These are phyloP conservation scores for Siniperca scherzeri DNA, from an alignment of 2,797 vertebrate genomes.

Conservation along the genomic window DNA sequence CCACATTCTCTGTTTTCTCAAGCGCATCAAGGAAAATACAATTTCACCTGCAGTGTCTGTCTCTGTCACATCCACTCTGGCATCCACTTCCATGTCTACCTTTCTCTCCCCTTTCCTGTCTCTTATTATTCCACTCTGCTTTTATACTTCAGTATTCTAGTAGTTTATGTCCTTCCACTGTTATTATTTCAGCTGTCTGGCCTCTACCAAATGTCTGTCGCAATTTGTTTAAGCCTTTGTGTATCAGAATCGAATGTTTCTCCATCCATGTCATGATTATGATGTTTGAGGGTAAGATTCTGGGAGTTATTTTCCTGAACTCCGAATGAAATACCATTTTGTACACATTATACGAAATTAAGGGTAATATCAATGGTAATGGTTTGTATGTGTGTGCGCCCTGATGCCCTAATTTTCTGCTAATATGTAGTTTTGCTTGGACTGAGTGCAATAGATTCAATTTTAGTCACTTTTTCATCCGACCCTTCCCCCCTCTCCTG, in stretches of 20 bases:
- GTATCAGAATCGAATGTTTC: background rate
- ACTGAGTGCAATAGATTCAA: slow-evolving; percentile 5
- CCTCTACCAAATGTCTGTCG: background rate
- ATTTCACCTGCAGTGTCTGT: slow-evolving; percentile 65
- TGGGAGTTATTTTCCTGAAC: background rate
- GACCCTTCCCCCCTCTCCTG: slow-evolving; percentile 11
- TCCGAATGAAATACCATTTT: background rate
- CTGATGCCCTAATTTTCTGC: slow-evolving; percentile 1
- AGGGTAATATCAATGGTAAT: background rate
- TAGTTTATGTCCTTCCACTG: slow-evolving; percentile 8
- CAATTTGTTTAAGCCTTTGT: slow-evolving; percentile 32
- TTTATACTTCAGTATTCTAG: slow-evolving; percentile 12
- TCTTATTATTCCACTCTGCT: background rate
- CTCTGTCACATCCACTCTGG: slow-evolving; percentile 63
- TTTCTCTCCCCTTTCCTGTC: slow-evolving; percentile 15
- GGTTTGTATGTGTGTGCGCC: background rate
- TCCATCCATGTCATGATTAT: background rate
- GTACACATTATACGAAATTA: background rate
- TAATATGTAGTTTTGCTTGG: slow-evolving; percentile 10
- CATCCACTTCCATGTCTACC: slow-evolving; percentile 42
- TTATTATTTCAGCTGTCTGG: slow-evolving; percentile 37
- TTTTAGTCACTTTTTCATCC: slow-evolving; percentile 13
- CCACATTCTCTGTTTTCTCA: slow-evolving; percentile 73
- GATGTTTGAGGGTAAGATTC: background rate
- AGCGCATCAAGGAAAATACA: slow-evolving; percentile 72